phyloP scores from a whole-genome alignment of 2,113 vertebrate genomes.

The Gracilinanus agilis region DNA sequence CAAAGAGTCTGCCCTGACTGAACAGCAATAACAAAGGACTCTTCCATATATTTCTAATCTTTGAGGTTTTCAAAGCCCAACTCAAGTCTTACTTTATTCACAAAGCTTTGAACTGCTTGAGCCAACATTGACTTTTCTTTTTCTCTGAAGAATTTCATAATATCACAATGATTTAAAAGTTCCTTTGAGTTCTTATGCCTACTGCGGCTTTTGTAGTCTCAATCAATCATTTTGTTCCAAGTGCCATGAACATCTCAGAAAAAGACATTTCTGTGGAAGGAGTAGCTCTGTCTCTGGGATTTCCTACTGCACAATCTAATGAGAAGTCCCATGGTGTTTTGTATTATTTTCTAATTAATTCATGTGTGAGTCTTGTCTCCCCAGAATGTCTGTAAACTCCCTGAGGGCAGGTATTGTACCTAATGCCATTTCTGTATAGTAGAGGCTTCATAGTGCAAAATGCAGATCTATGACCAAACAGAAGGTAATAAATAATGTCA shows the following conservation, averaged over 20 bases:
- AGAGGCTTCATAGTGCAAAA: not conserved
- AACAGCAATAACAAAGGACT: not conserved
- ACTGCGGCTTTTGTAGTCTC: not conserved
- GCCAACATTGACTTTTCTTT: not conserved
- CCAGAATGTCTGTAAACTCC: not conserved
- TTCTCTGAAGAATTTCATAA: not conserved
- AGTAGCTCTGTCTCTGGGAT: too few species aligned
- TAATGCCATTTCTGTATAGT: not conserved
- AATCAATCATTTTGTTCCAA: not conserved
- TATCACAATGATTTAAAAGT: not conserved
- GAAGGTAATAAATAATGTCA: not conserved
- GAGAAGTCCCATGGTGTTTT: accelerated
- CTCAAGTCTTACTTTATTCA: not conserved
- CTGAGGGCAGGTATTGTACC: not conserved
- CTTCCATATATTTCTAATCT: not conserved
- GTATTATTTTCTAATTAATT: not conserved
- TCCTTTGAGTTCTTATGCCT: not conserved
- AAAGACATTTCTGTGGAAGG: not conserved
- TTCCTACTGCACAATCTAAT: not conserved
- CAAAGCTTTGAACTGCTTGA: not conserved
- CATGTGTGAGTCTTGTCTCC: not conserved
- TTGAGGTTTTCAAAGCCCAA: too few species aligned
- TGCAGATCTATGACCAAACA: not conserved
- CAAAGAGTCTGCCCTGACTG: too few species aligned
- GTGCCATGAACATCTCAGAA: not conserved